These are phyloP conservation scores for Anthonomus grandis DNA, from an alignment of 1,140 invertebrate genomes.

Conservation along the genomic window DNA sequence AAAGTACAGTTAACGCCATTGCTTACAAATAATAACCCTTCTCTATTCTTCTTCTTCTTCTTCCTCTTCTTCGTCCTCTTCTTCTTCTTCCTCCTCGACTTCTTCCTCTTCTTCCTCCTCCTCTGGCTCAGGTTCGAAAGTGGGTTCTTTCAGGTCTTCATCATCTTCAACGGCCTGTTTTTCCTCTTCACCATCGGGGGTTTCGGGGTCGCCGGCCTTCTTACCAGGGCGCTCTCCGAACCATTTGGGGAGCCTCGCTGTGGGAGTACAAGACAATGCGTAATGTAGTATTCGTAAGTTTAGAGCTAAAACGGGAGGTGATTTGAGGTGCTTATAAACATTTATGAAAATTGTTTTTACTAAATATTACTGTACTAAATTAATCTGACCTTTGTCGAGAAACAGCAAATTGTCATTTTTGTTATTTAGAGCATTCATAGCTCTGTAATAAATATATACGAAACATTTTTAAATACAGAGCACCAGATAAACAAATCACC, in stretches of 20 bases:
- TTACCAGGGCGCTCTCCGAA: constrained; percentile 91
- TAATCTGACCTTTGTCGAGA: no score
- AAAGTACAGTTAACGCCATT: no score
- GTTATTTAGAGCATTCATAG: no score
- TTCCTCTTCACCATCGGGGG: constrained; percentile 85
- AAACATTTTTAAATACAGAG: no score
- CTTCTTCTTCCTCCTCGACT: constrained; percentile 59
- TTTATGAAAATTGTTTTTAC: no score
- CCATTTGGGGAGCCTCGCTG: constrained; percentile 89
- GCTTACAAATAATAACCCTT: no score
- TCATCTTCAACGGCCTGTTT: constrained; percentile 69
- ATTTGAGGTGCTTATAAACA: no score
- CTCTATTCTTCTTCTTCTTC: constrained; percentile 67
- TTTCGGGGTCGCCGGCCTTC: constrained; percentile 81
- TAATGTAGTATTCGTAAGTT: constrained; percentile 24
- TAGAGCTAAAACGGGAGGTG: constrained; percentile 12
- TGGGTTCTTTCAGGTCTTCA: constrained; percentile 67
- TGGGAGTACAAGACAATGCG: constrained; percentile 31
- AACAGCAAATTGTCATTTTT: no score
- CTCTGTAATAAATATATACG: no score
- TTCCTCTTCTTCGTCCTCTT: constrained; percentile 66
- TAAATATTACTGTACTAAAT: no score
- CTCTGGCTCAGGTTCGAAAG: constrained; percentile 63
- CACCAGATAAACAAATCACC: no score
- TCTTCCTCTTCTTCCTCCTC: constrained; percentile 72